A percentile compares a stretch with the other conserved stretches of the same genome.
phyloP scores from a whole-genome alignment of 2,888 invertebrate species.

The Drosophila birchii region DNA sequence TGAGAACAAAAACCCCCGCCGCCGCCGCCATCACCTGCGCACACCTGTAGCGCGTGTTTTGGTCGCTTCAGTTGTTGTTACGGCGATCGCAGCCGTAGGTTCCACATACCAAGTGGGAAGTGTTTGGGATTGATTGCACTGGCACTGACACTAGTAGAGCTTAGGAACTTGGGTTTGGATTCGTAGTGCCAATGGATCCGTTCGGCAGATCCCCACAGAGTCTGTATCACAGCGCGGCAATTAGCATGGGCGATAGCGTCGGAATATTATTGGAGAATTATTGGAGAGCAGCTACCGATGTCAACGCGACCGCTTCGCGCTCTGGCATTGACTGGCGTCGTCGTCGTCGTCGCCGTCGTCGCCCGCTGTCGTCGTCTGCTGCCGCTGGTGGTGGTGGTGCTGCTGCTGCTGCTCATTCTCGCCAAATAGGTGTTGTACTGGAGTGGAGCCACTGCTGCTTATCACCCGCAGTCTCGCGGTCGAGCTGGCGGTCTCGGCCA shows the following conservation, averaged over 20 bases:
- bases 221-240: constrained; percentile 29
- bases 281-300: constrained; percentile 71
- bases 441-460: constrained; percentile 45
- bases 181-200: constrained; percentile 4
- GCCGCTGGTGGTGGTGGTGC: constrained; percentile 21
- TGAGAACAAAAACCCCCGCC: constrained; percentile 26
- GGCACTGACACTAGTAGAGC: constrained; percentile 4
- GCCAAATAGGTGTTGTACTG: constrained; percentile 47
- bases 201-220: constrained; percentile 18
- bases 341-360: constrained; percentile 21
- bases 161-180: constrained; percentile 15
- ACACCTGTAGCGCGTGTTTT: constrained; percentile 62
- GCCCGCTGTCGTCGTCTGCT: constrained; percentile 11
- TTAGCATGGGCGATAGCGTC: constrained; percentile 23
- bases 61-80: constrained; percentile 35
- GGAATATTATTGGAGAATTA: constrained; percentile 40
- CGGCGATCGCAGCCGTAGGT: constrained; percentile 18
- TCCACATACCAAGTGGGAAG: constrained; percentile 25
- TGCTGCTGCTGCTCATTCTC: constrained; percentile 37
- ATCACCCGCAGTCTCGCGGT: constrained; percentile 39
- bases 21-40: constrained; percentile 51
- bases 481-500: constrained; percentile 30
- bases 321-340: constrained; percentile 72
- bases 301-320: constrained; percentile 72
- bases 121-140: constrained; percentile 25